Evolutionary conservation across 2,888 invertebrate species (phyloP).

Genomic region (Molanna angustata): DNA sequence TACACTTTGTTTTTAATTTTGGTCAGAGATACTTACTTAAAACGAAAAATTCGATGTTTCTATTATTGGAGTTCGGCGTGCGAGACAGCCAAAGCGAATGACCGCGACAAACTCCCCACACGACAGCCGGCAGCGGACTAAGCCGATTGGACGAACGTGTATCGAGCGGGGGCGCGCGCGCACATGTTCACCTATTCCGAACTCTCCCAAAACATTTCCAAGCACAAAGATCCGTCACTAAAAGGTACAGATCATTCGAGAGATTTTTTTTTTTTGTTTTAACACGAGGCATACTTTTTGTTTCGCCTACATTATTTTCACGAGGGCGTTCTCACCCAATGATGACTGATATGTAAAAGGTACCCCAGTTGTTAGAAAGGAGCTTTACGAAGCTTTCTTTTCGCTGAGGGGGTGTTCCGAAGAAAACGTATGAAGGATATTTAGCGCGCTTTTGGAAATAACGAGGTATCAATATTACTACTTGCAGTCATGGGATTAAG

Average conservation of each 20-base stretch:
- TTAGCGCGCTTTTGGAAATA: not conserved
- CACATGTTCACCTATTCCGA: conserved; percentile 11
- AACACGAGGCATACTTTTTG: too few species aligned
- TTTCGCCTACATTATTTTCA: too few species aligned
- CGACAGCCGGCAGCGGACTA: conserved; percentile 28
- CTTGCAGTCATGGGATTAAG: too few species aligned
- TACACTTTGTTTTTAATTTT: not conserved
- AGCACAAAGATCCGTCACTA: not conserved
- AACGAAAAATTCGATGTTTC: conserved; percentile 11
- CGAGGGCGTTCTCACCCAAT: too few species aligned
- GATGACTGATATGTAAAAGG: too few species aligned
- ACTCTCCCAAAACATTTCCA: not conserved
- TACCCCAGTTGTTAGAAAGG: too few species aligned
- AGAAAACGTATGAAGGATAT: not conserved
- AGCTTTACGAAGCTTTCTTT: not conserved
- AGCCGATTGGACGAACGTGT: conserved; percentile 26
- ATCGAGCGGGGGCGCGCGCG: conserved; percentile 31
- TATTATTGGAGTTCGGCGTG: conserved; percentile 17
- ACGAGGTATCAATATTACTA: not conserved
- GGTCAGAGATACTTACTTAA: conserved; percentile 15
- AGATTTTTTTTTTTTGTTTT: too few species aligned
- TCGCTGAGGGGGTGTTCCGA: not conserved
- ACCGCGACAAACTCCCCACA: conserved; percentile 14
- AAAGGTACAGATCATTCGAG: not conserved
- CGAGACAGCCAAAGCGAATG: conserved; percentile 6